These are phyloP conservation scores for Melanargia galathea DNA, from an alignment of 2,888 invertebrate species.

Conservation along the genomic window DNA sequence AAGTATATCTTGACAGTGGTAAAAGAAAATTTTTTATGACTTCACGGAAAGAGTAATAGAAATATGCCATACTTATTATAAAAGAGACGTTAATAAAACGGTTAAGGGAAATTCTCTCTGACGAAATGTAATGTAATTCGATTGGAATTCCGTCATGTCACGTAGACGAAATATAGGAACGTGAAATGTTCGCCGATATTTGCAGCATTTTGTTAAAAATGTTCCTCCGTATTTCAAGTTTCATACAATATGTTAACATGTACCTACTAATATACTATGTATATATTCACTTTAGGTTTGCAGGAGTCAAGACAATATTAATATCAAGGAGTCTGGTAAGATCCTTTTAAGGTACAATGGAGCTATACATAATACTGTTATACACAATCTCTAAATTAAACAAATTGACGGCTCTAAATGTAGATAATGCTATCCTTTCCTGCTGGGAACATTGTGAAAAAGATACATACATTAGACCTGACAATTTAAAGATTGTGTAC, in stretches of 20 bases:
- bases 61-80: not conserved
- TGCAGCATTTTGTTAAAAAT: conserved; percentile 25
- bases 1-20: too few relatives aligned
- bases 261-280: not conserved
- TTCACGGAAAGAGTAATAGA: not conserved
- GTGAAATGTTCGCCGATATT: conserved; percentile 26
- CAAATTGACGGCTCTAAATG: too few relatives aligned
- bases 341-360: too few relatives aligned
- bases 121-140: conserved; percentile 11
- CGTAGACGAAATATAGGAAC: conserved; percentile 25
- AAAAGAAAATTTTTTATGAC: not conserved
- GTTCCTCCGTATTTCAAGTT: conserved; percentile 9
- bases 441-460: too few relatives aligned
- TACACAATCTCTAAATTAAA: too few relatives aligned
- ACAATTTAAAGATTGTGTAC: too few relatives aligned
- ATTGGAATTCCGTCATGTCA: conserved; percentile 25
- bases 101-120: not conserved
- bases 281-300: too few relatives aligned
- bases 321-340: not conserved
- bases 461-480: too few relatives aligned
- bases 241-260: conserved; percentile 2
- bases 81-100: not conserved
- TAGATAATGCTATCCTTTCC: too few relatives aligned
- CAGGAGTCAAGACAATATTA: too few relatives aligned
- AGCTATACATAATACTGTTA: too few relatives aligned